Percentiles rank a stretch among this genome's conserved stretches.
phyloP scores from a whole-genome alignment of 2,888 invertebrate genomes.

The Amphiduros pacificus region DNA sequence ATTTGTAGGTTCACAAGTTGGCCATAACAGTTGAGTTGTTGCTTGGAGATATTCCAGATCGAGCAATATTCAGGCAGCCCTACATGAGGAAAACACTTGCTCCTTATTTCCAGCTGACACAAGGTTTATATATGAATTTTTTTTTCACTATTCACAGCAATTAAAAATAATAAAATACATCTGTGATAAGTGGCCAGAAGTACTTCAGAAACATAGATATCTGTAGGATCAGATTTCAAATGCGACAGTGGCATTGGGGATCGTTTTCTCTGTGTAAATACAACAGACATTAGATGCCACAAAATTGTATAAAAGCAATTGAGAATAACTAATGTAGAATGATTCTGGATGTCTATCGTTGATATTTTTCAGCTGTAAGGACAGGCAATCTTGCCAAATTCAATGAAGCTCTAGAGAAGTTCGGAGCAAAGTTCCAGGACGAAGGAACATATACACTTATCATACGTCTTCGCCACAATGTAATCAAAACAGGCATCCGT shows the following conservation, averaged over 20 bases:
- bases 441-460: conserved; percentile 97
- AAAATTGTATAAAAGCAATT: neutral
- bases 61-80: conserved; percentile 91
- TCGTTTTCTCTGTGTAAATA: too few relatives aligned
- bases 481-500: conserved; percentile 96
- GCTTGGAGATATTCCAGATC: conserved; percentile 95
- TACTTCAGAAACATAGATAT: too few relatives aligned
- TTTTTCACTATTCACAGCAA: too few relatives aligned
- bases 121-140: too few relatives aligned
- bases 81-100: conserved; percentile 84
- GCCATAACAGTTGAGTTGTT: conserved; percentile 92
- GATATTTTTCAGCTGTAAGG: conserved; percentile 69
- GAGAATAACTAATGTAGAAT: too few relatives aligned
- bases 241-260: too few relatives aligned
- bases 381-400: conserved; percentile 93
- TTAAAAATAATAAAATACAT: too few relatives aligned
- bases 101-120: conserved; percentile 96
- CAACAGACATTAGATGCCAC: too few relatives aligned
- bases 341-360: too few relatives aligned
- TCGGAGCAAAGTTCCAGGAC: conserved; percentile 85
- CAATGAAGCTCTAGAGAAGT: conserved; percentile 88
- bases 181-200: too few relatives aligned
- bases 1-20: conserved; percentile 74
- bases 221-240: too few relatives aligned
- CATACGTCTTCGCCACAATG: conserved; percentile 93